A percentile compares a stretch with the other conserved stretches of the same genome.
phyloP scores from a whole-genome alignment of 2,113 vertebrate genomes.

The Chaetorhynchus papuensis region DNA sequence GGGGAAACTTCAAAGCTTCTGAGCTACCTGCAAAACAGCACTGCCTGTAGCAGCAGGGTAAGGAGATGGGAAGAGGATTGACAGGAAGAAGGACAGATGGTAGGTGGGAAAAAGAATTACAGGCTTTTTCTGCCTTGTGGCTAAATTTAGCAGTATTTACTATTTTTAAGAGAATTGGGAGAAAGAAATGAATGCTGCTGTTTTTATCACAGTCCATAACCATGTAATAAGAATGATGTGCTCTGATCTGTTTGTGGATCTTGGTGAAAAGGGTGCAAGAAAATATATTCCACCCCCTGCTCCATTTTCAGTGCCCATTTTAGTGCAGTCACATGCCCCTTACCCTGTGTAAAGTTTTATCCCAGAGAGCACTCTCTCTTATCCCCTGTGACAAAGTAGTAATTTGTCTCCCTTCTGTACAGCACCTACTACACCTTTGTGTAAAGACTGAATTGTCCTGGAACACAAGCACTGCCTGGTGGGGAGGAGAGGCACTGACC shows the following conservation, averaged over 20 bases:
- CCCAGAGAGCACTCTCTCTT: background rate
- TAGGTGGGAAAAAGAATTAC: background rate
- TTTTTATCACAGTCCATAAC: background rate
- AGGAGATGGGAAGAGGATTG: background rate
- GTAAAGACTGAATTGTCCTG: background rate
- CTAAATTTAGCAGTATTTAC: background rate
- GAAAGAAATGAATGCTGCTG: background rate
- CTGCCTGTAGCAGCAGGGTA: background rate
- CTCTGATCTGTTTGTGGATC: background rate
- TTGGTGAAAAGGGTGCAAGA: background rate
- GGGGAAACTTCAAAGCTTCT: conserved; percentile 43
- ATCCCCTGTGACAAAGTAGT: background rate
- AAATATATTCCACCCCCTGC: background rate
- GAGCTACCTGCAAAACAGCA: background rate
- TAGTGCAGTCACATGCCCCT: background rate
- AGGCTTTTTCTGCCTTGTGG: background rate
- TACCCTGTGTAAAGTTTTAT: background rate
- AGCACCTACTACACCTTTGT: background rate
- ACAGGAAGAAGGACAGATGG: background rate
- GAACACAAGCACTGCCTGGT: background rate
- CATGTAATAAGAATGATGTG: background rate
- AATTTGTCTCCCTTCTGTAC: background rate
- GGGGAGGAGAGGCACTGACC: background rate
- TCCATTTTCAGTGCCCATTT: background rate
- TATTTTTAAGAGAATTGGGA: background rate